These are phyloP conservation scores for Dipodomys merriami DNA, from an alignment of 2,113 vertebrate genomes.

Conservation along the genomic window DNA sequence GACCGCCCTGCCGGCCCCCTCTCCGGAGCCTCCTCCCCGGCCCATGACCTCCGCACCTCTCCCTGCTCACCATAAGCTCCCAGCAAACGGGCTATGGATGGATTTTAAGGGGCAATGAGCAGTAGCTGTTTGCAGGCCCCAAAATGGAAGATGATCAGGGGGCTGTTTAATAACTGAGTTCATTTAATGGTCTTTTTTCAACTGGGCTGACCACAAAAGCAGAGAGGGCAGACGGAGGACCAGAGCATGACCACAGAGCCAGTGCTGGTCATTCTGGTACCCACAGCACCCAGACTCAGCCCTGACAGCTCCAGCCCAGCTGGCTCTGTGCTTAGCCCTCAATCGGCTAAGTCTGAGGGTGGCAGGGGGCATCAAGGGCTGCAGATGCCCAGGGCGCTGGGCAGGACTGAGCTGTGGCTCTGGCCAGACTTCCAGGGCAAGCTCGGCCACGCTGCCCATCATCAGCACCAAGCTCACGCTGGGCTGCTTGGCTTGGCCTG, in stretches of 20 bases:
- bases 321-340: neutral
- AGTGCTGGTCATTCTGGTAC: neutral
- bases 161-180: slow-evolving; percentile 73
- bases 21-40: rapidly evolving
- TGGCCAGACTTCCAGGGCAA: neutral
- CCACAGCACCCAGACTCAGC: too few relatives aligned
- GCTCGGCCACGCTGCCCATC: neutral
- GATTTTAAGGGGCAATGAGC: slow-evolving; percentile 75
- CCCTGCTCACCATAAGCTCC: slow-evolving; percentile 76
- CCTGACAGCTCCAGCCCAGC: rapidly evolving
- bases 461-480: neutral
- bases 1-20: neutral
- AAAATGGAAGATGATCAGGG: slow-evolving; percentile 66
- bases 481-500: neutral
- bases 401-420: neutral
- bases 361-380: too few relatives aligned
- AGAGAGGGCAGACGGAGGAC: slow-evolving; percentile 73
- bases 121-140: slow-evolving; percentile 76
- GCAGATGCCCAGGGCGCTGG: neutral
- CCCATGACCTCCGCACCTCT: neutral
- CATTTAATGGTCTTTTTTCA: slow-evolving; percentile 74
- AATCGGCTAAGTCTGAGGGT: neutral
- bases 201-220: slow-evolving; percentile 75
- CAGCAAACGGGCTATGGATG: slow-evolving; percentile 76
- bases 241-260: rapidly evolving